Evolutionary conservation across 1,140 invertebrate genomes (phyloP).

Genomic region (Tyrophagus putrescentiae): DNA sequence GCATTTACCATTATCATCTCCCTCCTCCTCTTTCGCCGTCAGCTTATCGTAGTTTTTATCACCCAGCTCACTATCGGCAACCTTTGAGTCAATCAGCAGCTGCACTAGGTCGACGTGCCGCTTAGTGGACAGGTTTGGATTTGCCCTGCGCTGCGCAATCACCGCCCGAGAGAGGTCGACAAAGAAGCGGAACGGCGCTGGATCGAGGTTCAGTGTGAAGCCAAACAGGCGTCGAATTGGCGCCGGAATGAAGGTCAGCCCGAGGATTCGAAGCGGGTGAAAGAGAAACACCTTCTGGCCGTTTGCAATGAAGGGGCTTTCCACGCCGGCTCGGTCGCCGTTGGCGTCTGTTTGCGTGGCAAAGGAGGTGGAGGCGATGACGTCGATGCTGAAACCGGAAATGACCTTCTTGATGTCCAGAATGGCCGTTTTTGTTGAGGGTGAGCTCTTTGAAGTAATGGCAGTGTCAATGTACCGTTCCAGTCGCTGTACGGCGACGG

Average conservation of each 20-base stretch:
- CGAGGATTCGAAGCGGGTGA: background rate
- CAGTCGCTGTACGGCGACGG: background rate
- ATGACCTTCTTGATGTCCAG: background rate
- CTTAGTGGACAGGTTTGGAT: constrained; percentile 7
- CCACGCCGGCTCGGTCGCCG: background rate
- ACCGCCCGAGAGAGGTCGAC: constrained; percentile 14
- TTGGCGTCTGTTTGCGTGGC: background rate
- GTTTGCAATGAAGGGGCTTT: background rate
- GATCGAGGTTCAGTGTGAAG: constrained; percentile 17
- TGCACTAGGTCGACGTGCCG: constrained; percentile 26
- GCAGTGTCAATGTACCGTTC: no score
- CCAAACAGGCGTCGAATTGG: constrained; percentile 16
- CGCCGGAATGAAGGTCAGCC: background rate
- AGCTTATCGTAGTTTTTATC: constrained; percentile 5
- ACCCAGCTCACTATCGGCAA: background rate
- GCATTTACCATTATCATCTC: no score
- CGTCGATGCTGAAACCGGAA: background rate
- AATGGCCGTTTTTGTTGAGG: background rate
- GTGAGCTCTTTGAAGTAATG: no score
- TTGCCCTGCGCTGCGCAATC: constrained; percentile 22
- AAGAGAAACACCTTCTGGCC: background rate
- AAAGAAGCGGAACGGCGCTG: constrained; percentile 22
- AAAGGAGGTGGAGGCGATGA: background rate
- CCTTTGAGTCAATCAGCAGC: constrained; percentile 25
- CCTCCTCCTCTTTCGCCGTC: background rate